Evolutionary conservation across 2,888 invertebrate genomes (phyloP).

Genomic region (Cylindroiulus punctatus): DNA sequence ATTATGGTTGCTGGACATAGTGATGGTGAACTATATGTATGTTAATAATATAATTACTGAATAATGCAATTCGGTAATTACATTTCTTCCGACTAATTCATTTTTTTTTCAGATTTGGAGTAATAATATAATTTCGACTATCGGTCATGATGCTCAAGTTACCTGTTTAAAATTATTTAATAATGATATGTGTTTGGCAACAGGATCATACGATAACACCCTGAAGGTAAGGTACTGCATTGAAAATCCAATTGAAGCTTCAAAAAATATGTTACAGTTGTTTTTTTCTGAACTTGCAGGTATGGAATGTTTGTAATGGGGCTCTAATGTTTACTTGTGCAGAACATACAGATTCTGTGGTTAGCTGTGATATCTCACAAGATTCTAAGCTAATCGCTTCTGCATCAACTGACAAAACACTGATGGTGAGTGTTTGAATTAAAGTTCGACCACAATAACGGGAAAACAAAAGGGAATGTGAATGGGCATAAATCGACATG

Average conservation of each 20-base stretch:
- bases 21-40: slow-evolving; percentile 58
- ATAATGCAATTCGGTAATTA: background rate
- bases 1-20: slow-evolving; percentile 57
- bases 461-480: too few relatives aligned
- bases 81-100: background rate
- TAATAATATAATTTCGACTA: slow-evolving; percentile 20
- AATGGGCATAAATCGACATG: too few relatives aligned
- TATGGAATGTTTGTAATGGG: slow-evolving; percentile 51
- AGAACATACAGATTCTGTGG: slow-evolving; percentile 55
- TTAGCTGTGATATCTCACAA: slow-evolving; percentile 58
- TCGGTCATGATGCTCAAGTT: slow-evolving; percentile 57
- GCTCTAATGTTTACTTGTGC: background rate
- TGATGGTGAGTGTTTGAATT: slow-evolving; percentile 56
- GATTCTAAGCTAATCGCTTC: slow-evolving; percentile 58
- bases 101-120: slow-evolving; percentile 44
- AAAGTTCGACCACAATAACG: background rate
- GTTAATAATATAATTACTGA: background rate
- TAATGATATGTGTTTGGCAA: slow-evolving; percentile 53
- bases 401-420: slow-evolving; percentile 58
- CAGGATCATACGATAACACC: slow-evolving; percentile 58
- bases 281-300: slow-evolving; percentile 11
- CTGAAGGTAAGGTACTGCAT: slow-evolving; percentile 56
- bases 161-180: slow-evolving; percentile 57
- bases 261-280: background rate
- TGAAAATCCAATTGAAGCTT: background rate